A percentile compares a stretch with the other conserved stretches of the same genome.
These are phyloP conservation scores for Bombyx mandarina DNA, from an alignment of 1,140 invertebrate species.

Conservation along the genomic window DNA sequence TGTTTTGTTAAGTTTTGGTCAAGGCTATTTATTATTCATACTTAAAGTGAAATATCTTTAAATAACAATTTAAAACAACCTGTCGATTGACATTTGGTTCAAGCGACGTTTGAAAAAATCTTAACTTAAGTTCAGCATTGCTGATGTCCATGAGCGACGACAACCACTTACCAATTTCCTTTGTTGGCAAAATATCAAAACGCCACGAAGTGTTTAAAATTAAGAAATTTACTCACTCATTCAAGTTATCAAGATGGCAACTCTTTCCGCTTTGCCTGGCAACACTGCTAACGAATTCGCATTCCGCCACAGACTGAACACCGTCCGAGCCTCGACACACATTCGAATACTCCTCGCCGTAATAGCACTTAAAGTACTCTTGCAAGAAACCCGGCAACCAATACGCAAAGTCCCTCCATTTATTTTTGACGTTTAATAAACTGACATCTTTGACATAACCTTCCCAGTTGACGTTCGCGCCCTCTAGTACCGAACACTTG, in stretches of 20 bases:
- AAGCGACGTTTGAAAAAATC: no score
- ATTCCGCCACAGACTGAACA: constrained; percentile 60
- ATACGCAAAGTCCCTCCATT: constrained; percentile 70
- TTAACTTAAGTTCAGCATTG: no score
- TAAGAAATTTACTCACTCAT: constrained; percentile 64
- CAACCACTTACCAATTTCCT: no score
- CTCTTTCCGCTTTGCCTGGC: constrained; percentile 68
- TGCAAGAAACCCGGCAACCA: constrained; percentile 74
- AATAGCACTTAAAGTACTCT: constrained; percentile 76
- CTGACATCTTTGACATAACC: constrained; percentile 77
- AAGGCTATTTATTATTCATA: no score
- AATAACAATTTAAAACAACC: no score
- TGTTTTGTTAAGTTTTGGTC: no score
- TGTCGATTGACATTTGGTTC: no score
- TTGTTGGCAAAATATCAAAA: no score
- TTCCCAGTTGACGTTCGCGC: constrained; percentile 42
- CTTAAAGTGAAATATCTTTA: no score
- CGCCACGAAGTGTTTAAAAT: no score
- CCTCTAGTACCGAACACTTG: constrained; percentile 77
- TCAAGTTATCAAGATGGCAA: constrained; percentile 80
- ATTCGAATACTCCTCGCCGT: constrained; percentile 74
- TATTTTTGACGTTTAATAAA: constrained; percentile 75
- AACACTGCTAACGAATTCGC: constrained; percentile 69
- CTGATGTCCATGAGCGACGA: no score
- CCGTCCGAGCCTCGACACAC: constrained; percentile 68